Conservation (phyloP, 1,140 invertebrate genomes). For the Penaeus vannamei region DNA sequence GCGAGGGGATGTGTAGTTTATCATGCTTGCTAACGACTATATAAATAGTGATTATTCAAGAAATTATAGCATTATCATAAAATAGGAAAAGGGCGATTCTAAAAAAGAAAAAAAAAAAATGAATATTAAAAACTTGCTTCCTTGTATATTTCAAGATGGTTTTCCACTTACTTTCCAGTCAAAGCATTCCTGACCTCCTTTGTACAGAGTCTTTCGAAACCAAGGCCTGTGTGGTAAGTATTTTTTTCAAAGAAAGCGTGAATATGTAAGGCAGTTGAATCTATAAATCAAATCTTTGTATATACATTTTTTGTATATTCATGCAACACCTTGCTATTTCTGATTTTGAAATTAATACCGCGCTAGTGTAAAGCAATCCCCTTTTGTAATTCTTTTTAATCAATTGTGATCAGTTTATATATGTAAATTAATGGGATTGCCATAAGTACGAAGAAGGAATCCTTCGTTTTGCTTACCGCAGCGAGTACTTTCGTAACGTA, state of each 20-base stretch:
- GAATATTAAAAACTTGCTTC: neutral
- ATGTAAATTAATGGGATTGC: too few species aligned
- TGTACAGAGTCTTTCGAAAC: slow-evolving; percentile 43
- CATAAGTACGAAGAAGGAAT: too few species aligned
- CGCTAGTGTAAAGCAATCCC: neutral
- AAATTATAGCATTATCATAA: too few species aligned
- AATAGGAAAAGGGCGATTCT: too few species aligned
- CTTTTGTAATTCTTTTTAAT: too few species aligned
- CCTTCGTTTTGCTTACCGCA: too few species aligned
- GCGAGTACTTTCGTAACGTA: too few species aligned
- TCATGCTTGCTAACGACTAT: neutral
- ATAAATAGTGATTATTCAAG: too few species aligned
- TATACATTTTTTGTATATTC: neutral
- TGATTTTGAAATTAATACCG: too few species aligned
- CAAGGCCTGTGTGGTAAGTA: slow-evolving; percentile 48
- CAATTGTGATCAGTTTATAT: too few species aligned
- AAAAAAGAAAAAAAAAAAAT: too few species aligned
- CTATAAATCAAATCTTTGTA: neutral
- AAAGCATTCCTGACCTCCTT: slow-evolving; percentile 28
- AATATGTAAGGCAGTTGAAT: neutral
- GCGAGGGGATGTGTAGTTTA: neutral
- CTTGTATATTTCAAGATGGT: neutral
- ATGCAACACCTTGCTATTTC: too few species aligned
- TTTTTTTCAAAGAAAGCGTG: neutral
- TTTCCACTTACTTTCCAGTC: neutral